Percentiles rank a stretch among this genome's conserved stretches.
Evolutionary conservation across 2,113 vertebrate genomes (phyloP).

Genomic region (Tachysurus fulvidraco): DNA sequence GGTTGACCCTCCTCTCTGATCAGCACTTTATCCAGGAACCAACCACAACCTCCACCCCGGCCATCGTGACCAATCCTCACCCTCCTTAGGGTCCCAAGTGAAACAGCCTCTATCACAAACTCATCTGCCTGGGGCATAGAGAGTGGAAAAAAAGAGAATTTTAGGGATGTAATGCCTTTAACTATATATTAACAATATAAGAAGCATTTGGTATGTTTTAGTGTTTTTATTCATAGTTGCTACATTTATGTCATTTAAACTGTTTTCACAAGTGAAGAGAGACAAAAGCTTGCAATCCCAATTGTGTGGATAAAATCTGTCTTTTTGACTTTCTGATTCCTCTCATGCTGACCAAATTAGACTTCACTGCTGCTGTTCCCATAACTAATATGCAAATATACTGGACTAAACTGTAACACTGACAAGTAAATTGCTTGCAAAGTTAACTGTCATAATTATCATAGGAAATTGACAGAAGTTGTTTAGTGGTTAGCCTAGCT

Average conservation of each 20-base stretch:
- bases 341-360: too few relatives aligned
- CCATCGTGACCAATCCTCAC: slow-evolving; percentile 92
- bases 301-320: not conserved
- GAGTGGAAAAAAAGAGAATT: not conserved
- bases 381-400: too few relatives aligned
- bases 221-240: not conserved
- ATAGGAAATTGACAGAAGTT: not conserved
- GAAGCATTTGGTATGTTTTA: not conserved
- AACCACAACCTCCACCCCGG: slow-evolving; percentile 89
- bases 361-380: too few relatives aligned
- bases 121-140: slow-evolving; percentile 81
- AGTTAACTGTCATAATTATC: not conserved
- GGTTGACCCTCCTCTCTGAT: slow-evolving; percentile 93
- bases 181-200: not conserved
- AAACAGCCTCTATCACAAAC: slow-evolving; percentile 90
- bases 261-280: not conserved
- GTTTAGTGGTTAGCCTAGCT: not conserved
- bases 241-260: not conserved
- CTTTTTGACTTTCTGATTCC: not conserved
- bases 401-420: not conserved
- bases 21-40: slow-evolving; percentile 93
- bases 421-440: not conserved
- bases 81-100: slow-evolving; percentile 81
- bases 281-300: not conserved
- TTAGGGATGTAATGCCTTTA: not conserved